phyloP scores from a whole-genome alignment of 2,888 invertebrate genomes.

The Acrocyrtus sp. region DNA sequence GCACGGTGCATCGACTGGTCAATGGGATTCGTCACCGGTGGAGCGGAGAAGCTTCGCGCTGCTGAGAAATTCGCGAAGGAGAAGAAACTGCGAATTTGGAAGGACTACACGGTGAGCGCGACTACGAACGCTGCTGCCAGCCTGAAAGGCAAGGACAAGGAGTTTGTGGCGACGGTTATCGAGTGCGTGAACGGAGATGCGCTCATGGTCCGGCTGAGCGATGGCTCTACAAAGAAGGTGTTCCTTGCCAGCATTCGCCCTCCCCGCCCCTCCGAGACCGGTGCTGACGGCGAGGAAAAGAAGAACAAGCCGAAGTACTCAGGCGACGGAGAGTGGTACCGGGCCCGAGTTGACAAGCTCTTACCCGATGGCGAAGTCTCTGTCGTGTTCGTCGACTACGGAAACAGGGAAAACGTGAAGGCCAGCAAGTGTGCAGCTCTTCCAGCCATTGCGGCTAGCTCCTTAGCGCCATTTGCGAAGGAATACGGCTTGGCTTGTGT shows the following conservation, averaged over 20 bases:
- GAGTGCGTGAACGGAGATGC: conserved; percentile 97
- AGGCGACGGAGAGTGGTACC: conserved; percentile 99
- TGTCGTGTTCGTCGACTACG: conserved; percentile 95
- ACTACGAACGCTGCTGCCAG: conserved; percentile 42
- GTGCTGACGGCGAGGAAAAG: conserved; percentile 30
- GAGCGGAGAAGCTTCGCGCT: conserved; percentile 83
- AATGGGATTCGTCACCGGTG: conserved; percentile 82
- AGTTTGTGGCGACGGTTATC: conserved; percentile 82
- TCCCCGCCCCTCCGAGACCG: conserved; percentile 73
- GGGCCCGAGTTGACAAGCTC: conserved; percentile 88
- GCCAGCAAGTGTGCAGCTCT: conserved; percentile 81
- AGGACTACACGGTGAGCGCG: conserved; percentile 83
- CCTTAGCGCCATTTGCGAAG: conserved; percentile 79
- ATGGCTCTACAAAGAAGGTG: conserved; percentile 85
- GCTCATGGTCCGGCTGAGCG: conserved; percentile 82
- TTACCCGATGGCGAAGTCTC: conserved; percentile 77
- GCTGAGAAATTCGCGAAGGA: conserved; percentile 92
- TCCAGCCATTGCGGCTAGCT: conserved; percentile 79
- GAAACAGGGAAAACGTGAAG: conserved; percentile 87
- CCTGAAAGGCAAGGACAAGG: conserved; percentile 76
- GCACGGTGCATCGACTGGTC: conserved; percentile 96
- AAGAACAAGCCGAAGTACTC: conserved; percentile 71
- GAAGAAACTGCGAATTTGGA: conserved; percentile 87
- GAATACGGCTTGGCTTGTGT: conserved; percentile 89
- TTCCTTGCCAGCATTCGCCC: conserved; percentile 96